A percentile compares a stretch with the other conserved stretches of the same genome.
phyloP scores from a whole-genome alignment of 2,888 invertebrate species.

The Ochlodes sylvanus region DNA sequence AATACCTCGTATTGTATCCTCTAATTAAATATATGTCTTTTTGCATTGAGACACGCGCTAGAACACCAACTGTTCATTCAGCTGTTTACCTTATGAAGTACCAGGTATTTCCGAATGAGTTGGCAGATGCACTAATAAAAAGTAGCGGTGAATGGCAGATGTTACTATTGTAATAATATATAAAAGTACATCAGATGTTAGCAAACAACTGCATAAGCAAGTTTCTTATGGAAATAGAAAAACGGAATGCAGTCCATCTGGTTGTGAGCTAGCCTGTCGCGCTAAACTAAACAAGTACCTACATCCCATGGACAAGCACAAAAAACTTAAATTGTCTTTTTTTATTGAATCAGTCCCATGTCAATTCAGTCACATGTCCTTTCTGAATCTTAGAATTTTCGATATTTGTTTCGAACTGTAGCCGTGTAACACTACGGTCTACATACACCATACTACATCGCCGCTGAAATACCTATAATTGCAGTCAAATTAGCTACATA shows the following conservation, averaged over 20 bases:
- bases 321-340: background rate
- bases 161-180: constrained; percentile 18
- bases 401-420: too few species aligned
- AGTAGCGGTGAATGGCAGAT: constrained; percentile 15
- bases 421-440: too few species aligned
- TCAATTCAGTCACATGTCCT: too few species aligned
- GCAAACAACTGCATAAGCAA: background rate
- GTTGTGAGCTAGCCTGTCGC: too few species aligned
- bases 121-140: constrained; percentile 24
- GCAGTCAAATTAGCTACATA: too few species aligned
- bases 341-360: too few species aligned
- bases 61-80: constrained; percentile 15
- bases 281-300: too few species aligned
- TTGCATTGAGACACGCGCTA: constrained; percentile 12
- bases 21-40: background rate
- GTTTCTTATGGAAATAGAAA: background rate
- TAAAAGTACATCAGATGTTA: background rate
- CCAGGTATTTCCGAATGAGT: background rate
- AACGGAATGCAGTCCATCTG: background rate
- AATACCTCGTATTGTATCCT: background rate
- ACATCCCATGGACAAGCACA: background rate
- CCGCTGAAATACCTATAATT: too few species aligned
- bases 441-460: too few species aligned
- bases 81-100: background rate
- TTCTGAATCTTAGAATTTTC: too few species aligned